Evolutionary conservation across 2,797 vertebrate genomes (phyloP).

Genomic region (Enteromius trimaculatus): DNA sequence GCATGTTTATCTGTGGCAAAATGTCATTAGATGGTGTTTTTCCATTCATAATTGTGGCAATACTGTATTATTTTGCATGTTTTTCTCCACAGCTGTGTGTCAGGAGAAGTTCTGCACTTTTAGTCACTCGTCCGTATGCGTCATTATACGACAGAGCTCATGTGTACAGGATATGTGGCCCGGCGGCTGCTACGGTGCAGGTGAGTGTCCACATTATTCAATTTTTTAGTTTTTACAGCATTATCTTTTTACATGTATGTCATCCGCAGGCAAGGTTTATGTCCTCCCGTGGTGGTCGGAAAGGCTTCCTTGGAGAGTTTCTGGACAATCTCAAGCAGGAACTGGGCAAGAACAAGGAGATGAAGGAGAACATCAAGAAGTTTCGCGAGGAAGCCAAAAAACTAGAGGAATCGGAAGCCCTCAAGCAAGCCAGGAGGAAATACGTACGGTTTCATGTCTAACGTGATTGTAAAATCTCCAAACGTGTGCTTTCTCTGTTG

Average conservation of each 20-base stretch:
- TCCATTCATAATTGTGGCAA: neutral
- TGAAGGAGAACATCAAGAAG: constrained; percentile 95
- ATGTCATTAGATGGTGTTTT: neutral
- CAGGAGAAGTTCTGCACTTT: constrained; percentile 71
- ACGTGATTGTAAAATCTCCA: neutral
- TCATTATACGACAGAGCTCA: constrained; percentile 68
- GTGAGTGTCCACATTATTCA: constrained; percentile 57
- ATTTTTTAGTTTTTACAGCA: neutral
- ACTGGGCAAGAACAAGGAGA: constrained; percentile 93
- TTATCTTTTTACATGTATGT: neutral
- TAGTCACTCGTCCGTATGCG: constrained; percentile 71
- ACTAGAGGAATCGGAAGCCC: constrained; percentile 92
- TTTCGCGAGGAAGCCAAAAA: constrained; percentile 93
- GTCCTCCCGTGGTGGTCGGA: constrained; percentile 78
- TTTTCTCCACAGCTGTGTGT: constrained; percentile 69
- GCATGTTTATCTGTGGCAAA: too few relatives aligned
- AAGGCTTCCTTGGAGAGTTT: constrained; percentile 91
- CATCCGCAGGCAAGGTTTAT: constrained; percentile 68
- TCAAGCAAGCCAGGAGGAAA: constrained; percentile 92
- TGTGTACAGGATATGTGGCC: constrained; percentile 69
- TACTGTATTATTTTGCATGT: neutral
- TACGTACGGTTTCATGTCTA: constrained; percentile 78
- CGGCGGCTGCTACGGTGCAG: constrained; percentile 67
- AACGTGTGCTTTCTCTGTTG: neutral
- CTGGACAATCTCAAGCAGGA: constrained; percentile 93